These are phyloP conservation scores for Meteorus colon DNA, from an alignment of 2,888 invertebrate species.

Conservation along the genomic window DNA sequence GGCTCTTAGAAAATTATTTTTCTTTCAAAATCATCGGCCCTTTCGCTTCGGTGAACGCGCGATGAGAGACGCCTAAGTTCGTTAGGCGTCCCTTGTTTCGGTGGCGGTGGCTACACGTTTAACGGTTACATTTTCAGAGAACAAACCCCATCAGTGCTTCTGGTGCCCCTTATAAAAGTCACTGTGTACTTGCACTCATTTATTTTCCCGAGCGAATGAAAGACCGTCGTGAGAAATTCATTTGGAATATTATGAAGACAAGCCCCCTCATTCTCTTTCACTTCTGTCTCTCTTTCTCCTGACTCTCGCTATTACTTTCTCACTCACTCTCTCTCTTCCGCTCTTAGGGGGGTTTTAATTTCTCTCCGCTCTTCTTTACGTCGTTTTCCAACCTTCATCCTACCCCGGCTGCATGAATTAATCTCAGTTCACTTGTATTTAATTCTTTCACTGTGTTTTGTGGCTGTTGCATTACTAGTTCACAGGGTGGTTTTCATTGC, in stretches of 20 bases:
- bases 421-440: slow-evolving; percentile 33
- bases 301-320: not conserved
- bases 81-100: slow-evolving; percentile 70
- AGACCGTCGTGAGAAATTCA: slow-evolving; percentile 53
- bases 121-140: slow-evolving; percentile 58
- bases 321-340: slow-evolving; percentile 5
- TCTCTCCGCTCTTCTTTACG: slow-evolving; percentile 28
- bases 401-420: slow-evolving; percentile 27
- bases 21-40: slow-evolving; percentile 69
- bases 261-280: slow-evolving; percentile 24
- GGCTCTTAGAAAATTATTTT: slow-evolving; percentile 70
- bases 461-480: not conserved
- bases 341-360: slow-evolving; percentile 27
- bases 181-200: slow-evolving; percentile 39
- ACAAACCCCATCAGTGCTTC: slow-evolving; percentile 38
- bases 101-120: slow-evolving; percentile 57
- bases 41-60: slow-evolving; percentile 59
- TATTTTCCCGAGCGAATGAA: slow-evolving; percentile 43
- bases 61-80: slow-evolving; percentile 62
- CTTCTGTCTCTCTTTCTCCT: slow-evolving; percentile 21
- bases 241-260: slow-evolving; percentile 48
- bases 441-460: slow-evolving; percentile 5
- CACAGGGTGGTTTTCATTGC: too few relatives aligned
- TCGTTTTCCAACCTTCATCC: slow-evolving; percentile 1
- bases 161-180: slow-evolving; percentile 39